Evolutionary conservation across 2,113 vertebrate species (phyloP), one percentile per base, ranked within the genome.

Genomic region (Carassius gibelio): DNA sequence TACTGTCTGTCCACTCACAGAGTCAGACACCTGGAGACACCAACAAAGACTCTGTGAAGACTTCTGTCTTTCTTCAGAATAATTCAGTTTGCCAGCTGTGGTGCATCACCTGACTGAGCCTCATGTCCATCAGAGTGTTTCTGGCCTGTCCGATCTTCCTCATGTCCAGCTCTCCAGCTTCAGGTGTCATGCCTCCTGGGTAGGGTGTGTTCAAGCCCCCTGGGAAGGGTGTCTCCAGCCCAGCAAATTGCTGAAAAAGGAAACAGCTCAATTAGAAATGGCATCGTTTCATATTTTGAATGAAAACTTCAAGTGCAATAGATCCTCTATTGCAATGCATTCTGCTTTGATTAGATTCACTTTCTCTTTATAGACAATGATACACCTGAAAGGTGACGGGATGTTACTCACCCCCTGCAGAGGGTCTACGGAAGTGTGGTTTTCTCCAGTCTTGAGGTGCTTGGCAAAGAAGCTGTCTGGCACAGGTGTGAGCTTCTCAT

Each of bases 41-140:
- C 2, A 7, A 21, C 45, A 72, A 14, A 36, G 5, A 19, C 21
- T n/a, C 50, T 36, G 5, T 38, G 14, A 19, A 42, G 61, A 61
- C 52, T 0, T 34, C 17, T 57, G 26, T 15, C 8, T 26, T 76
- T 55, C n/a, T 30, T 34, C 1, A n/a, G n/a, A 34, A 13, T 26
- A 3, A 72, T 38, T 57, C 38, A 38, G 8, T 19, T 4, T 62
- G 19, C 21, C 38, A 55, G 13, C 21, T 36, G 8, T 26, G 13
- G 11, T 61, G 21, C 8, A 48, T 87, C 89, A 99, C 98, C 97
- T 99, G 98, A 90, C 98, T 99, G 36, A 99, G 95, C 90, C 98
- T 95, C 98, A 99, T 99, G 87, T 99, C 98, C 98, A 99, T 99
- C 87, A 99, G 92, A 0, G 98, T 99, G 91, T 99, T 99, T 81